Evolutionary conservation across 2,797 vertebrate species (phyloP).

Genomic region (Enteromius argenteus): DNA sequence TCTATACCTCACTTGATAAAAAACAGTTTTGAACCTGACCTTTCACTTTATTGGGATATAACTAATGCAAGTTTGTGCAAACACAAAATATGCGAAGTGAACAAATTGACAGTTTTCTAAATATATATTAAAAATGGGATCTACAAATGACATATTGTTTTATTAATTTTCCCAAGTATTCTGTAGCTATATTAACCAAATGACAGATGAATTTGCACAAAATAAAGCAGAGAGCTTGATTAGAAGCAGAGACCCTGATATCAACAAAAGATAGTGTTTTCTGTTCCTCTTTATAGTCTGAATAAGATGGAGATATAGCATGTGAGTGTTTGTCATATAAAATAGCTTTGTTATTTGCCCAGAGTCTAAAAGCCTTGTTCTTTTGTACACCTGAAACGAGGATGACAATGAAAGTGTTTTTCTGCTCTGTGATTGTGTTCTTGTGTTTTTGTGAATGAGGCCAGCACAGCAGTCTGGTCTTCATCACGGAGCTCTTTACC

Average conservation of each 20-base stretch:
- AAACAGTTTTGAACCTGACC: background rate
- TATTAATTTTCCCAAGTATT: background rate
- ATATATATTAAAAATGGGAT: background rate
- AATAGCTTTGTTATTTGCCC: constrained; percentile 1
- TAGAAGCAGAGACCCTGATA: background rate
- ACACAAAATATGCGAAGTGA: background rate
- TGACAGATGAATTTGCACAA: background rate
- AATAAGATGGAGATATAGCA: background rate
- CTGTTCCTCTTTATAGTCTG: background rate
- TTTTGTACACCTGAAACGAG: background rate
- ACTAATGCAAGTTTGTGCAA: background rate
- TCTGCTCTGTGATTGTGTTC: constrained; percentile 71
- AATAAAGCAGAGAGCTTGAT: background rate
- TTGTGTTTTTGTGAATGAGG: constrained; percentile 70
- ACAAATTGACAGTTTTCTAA: background rate
- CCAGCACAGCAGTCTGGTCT: constrained; percentile 75
- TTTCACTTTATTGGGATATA: background rate
- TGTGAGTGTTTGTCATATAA: constrained; percentile 1
- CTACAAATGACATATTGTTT: background rate
- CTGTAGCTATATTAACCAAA: background rate
- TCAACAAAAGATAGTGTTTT: background rate
- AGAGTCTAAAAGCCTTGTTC: constrained; percentile 15
- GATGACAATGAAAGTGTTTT: constrained; percentile 64
- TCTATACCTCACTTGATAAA: background rate
- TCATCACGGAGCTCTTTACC: constrained; percentile 67